Base-by-base conservation (phyloP, 2,888 invertebrate genomes). In the Luffia ferchaultella region DNA sequence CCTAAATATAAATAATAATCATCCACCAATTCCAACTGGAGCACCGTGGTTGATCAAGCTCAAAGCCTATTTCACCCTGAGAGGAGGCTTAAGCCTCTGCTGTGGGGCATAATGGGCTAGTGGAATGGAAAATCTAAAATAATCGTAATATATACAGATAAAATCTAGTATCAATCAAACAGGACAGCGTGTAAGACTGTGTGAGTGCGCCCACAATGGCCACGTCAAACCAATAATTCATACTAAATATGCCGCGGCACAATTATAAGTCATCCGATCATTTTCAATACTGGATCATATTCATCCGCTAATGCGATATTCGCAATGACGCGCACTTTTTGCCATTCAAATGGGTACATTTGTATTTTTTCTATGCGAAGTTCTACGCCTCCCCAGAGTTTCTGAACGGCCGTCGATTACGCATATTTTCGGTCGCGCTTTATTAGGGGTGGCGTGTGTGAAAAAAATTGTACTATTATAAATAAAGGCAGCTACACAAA, bases 311-410 rank as follows among this genome's bases (percentile, higher is more conserved):
- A 80, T 79, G 70, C 74, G 74, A 80, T 79, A 76, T 76, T 75
- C 64, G 74, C 65, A 79, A 71, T 83, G 82, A 83, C 78, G 70
- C 76, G 82, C 82, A 80, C 73, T 82, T 83, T 83, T 83, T 83
- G 78, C 78, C 66, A 82, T 82, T 82, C 79, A 80, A 82, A 82
- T 79, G 61, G 79, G 79, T 75, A 80, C 78, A 79, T 73, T 75
- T 65, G 68, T 56, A 57, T 73, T 83, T 82, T 80, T 80, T 80
- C 64, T 70, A 53, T 76, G 77, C 64, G 57, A 53, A 64, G 66
- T 64, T 72, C 67, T 66, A 62, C 60, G 57, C 53, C 50, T 54
- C 60, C 65, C 63, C 60, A 60, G 52, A 57, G 42, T 58, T 60
- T 53, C 58, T 62, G 63, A 58, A 54, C 61, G 58, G 62, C 20